Evolutionary conservation across 2,797 vertebrate genomes (phyloP).

Genomic region (Poeciliopsis gracilis): DNA sequence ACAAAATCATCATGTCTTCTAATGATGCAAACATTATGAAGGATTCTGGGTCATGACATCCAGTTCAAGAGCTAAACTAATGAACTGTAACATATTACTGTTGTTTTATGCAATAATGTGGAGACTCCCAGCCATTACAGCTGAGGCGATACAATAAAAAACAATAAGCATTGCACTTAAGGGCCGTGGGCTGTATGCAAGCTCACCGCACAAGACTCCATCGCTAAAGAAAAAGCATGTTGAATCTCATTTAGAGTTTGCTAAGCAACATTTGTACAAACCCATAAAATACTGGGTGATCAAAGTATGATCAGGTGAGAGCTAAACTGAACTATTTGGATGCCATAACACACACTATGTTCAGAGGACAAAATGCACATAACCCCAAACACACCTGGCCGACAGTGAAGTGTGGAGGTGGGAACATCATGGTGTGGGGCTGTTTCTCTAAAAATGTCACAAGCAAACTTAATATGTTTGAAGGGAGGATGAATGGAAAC

Average conservation of each 20-base stretch:
- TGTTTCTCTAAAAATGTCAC: background rate
- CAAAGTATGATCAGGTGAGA: no score
- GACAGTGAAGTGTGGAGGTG: background rate
- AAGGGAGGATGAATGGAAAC: no score
- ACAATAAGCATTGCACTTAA: background rate
- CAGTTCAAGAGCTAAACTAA: constrained; percentile 51
- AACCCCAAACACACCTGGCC: no score
- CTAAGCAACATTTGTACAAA: background rate
- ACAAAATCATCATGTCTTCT: constrained; percentile 12
- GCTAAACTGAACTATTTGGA: no score
- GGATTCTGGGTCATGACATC: constrained; percentile 35
- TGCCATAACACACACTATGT: no score
- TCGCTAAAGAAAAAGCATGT: background rate
- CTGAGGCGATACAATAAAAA: background rate
- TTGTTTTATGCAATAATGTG: background rate
- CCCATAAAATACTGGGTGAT: no score
- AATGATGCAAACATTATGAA: constrained; percentile 61
- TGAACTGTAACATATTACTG: constrained; percentile 35
- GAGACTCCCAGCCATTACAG: background rate
- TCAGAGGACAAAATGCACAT: background rate
- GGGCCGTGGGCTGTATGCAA: background rate
- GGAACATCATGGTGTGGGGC: background rate
- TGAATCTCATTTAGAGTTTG: background rate
- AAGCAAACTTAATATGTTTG: no score
- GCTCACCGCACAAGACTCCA: background rate